A percentile compares a stretch with the other conserved stretches of the same genome.
Evolutionary conservation across 2,888 invertebrate species (phyloP).

Genomic region (Eretmocerus hayati): DNA sequence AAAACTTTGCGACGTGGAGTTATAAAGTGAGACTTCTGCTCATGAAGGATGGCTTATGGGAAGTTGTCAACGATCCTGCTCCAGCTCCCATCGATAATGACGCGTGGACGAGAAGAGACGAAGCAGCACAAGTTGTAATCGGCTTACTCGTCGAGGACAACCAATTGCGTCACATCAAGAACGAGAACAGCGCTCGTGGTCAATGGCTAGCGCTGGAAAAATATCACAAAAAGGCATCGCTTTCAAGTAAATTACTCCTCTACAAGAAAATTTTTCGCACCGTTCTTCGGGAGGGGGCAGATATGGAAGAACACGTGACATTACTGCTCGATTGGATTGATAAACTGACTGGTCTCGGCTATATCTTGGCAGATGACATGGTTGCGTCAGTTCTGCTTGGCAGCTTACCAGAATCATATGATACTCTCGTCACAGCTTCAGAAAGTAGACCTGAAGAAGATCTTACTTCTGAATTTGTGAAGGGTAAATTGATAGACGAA

Average conservation of each 20-base stretch:
- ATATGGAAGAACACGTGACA: conserved; percentile 24
- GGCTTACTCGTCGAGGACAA: neutral
- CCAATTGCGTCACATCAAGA: neutral
- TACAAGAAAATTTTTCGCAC: conserved; percentile 15
- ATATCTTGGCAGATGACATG: conserved; percentile 22
- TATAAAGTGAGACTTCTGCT: neutral
- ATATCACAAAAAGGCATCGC: conserved; percentile 7
- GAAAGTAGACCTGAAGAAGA: conserved; percentile 23
- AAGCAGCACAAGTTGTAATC: neutral
- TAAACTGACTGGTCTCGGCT: conserved; percentile 24
- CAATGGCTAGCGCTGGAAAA: neutral
- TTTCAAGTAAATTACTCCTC: conserved; percentile 18
- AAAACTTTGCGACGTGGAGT: neutral
- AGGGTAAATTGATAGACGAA: conserved; percentile 26
- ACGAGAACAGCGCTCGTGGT: neutral
- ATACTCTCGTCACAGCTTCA: conserved; percentile 24
- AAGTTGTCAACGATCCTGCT: neutral
- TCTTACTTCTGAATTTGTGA: conserved; percentile 22
- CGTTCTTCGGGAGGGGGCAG: conserved; percentile 14
- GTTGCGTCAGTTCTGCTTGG: conserved; percentile 20
- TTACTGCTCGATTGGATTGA: conserved; percentile 22
- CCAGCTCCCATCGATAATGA: neutral
- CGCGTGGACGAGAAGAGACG: neutral
- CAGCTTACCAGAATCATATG: conserved; percentile 5
- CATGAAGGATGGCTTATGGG: neutral